Evolutionary conservation across 2,888 invertebrate species (phyloP).

Genomic region (Craniophora ligustri): DNA sequence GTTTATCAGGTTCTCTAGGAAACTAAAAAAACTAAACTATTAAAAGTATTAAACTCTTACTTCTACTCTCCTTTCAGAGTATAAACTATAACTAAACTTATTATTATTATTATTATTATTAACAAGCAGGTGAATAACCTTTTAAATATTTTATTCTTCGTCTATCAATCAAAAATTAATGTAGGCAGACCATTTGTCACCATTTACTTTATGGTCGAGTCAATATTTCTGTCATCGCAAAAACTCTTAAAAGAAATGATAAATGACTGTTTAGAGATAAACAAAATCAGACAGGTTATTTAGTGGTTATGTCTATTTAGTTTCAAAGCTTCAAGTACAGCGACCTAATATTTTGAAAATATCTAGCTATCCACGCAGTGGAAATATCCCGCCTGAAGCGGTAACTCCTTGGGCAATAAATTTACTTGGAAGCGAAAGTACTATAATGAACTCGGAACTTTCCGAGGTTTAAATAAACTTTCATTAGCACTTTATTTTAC

Average conservation of each 20-base stretch:
- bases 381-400: constrained; percentile 18
- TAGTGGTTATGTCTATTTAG: constrained; percentile 16
- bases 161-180: constrained; percentile 23
- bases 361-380: constrained; percentile 20
- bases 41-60: too few species aligned
- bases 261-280: constrained; percentile 31
- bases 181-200: constrained; percentile 2
- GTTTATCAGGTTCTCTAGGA: too few species aligned
- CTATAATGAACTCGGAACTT: constrained; percentile 43
- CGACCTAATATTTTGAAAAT: constrained; percentile 23
- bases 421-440: constrained; percentile 18
- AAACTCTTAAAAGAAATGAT: constrained; percentile 31
- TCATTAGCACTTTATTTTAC: constrained; percentile 7
- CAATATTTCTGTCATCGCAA: constrained; percentile 22
- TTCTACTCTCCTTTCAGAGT: too few species aligned
- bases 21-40: too few species aligned
- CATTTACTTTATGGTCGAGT: constrained; percentile 12
- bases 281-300: constrained; percentile 36
- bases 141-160: not conserved
- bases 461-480: constrained; percentile 30
- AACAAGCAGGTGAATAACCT: too few species aligned
- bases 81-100: too few species aligned
- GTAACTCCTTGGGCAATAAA: constrained; percentile 29
- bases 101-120: too few species aligned
- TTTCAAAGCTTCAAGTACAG: constrained; percentile 18